Percentiles rank a stretch among this genome's conserved stretches.
These are phyloP conservation scores for Glaucidium brasilianum DNA, from an alignment of 2,113 vertebrate species.

Conservation along the genomic window DNA sequence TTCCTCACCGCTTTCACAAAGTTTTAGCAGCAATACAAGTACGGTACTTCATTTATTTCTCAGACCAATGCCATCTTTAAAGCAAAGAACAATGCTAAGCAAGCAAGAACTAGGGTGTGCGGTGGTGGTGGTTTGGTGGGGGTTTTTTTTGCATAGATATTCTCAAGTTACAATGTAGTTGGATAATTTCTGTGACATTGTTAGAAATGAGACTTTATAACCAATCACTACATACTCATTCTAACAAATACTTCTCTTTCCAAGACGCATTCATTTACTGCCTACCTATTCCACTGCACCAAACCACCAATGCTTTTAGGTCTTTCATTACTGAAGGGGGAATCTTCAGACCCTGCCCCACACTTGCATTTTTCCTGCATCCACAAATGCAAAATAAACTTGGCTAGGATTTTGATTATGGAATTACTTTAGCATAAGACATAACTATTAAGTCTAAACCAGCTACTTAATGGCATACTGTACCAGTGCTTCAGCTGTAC, in stretches of 20 bases:
- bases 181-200: background rate
- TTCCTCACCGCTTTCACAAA: background rate
- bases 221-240: background rate
- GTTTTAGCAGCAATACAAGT: background rate
- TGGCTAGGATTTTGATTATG: background rate
- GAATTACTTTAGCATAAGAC: background rate
- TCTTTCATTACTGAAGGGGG: background rate
- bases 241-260: background rate
- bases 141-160: background rate
- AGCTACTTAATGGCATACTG: background rate
- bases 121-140: too few relatives aligned
- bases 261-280: background rate
- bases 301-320: background rate
- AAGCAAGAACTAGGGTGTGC: background rate
- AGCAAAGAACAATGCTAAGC: background rate
- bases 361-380: background rate
- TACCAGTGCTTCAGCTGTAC: background rate
- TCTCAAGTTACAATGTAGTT: background rate
- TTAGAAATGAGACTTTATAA: background rate
- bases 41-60: background rate
- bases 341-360: background rate
- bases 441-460: background rate
- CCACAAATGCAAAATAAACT: background rate
- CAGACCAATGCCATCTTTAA: background rate
- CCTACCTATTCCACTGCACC: background rate